Conservation (phyloP, 2,888 invertebrate genomes). For the Melanostoma mellinum region DNA sequence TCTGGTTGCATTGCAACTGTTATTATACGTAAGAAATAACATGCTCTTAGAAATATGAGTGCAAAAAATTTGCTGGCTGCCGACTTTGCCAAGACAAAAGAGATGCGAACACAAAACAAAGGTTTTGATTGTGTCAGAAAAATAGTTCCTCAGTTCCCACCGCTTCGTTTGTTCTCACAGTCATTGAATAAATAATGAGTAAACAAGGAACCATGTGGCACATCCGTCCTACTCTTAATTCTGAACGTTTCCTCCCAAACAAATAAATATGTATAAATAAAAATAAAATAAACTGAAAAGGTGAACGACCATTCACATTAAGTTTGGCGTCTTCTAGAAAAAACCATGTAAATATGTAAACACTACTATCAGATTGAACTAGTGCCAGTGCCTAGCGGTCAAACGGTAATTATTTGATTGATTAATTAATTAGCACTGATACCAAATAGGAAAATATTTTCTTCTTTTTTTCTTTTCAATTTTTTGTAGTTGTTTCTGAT, state of each 20-base stretch:
- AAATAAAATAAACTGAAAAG: not conserved
- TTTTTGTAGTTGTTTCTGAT: no score
- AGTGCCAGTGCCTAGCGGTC: not conserved
- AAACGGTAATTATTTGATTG: slow-evolving; percentile 43
- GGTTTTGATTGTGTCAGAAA: slow-evolving; percentile 8
- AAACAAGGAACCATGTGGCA: slow-evolving; percentile 32
- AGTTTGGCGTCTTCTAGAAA: no score
- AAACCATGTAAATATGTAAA: no score
- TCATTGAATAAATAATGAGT: slow-evolving; percentile 48
- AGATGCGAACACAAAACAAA: not conserved
- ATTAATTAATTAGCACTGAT: slow-evolving; percentile 57
- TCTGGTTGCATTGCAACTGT: no score
- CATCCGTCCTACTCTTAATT: slow-evolving; percentile 7
- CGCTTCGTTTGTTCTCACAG: slow-evolving; percentile 24
- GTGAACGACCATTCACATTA: not conserved
- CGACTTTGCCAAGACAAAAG: slow-evolving; percentile 9
- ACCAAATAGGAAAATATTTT: slow-evolving; percentile 57
- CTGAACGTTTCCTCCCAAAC: not conserved
- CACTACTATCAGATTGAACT: slow-evolving; percentile 20
- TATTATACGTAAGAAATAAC: no score
- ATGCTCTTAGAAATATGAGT: no score
- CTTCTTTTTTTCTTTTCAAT: not conserved
- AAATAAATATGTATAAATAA: slow-evolving; percentile 14
- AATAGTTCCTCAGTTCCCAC: slow-evolving; percentile 2
- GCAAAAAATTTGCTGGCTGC: no score